Evolutionary conservation across 1,140 invertebrate genomes (phyloP).

Genomic region (Eumaeus atala): DNA sequence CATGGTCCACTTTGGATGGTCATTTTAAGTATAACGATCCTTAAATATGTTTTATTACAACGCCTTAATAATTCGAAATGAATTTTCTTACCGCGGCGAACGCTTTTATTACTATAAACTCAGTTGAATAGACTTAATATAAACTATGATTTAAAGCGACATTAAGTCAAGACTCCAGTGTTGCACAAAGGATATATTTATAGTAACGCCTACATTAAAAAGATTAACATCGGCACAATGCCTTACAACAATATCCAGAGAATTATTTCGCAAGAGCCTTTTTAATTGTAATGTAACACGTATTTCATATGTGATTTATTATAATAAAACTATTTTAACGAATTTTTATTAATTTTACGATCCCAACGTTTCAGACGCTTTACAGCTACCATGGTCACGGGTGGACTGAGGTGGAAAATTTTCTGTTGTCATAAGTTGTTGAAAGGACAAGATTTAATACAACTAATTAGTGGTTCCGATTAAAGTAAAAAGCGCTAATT

Average conservation of each 20-base stretch:
- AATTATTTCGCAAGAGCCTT: conserved; percentile 15
- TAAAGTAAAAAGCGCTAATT: no score
- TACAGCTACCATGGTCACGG: no score
- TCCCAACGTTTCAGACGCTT: no score
- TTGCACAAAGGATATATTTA: conserved; percentile 11
- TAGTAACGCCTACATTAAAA: conserved; percentile 21
- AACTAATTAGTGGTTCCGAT: no score
- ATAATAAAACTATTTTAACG: no score
- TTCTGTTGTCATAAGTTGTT: no score
- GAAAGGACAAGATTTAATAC: no score
- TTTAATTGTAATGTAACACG: conserved; percentile 12
- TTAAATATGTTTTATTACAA: neutral
- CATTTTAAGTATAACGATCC: conserved; percentile 1
- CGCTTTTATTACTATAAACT: neutral
- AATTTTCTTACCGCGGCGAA: neutral
- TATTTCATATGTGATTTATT: no score
- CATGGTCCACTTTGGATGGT: neutral
- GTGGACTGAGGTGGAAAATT: no score
- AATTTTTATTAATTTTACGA: no score
- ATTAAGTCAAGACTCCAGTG: conserved; percentile 12
- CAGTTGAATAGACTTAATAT: neutral
- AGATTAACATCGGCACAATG: conserved; percentile 17
- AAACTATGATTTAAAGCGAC: conserved; percentile 22
- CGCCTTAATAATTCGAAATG: neutral
- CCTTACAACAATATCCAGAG: neutral